Percentiles rank a stretch among this genome's conserved stretches.
phyloP scores from a whole-genome alignment of 2,888 invertebrate genomes.

The Gisinianus flammeolus region DNA sequence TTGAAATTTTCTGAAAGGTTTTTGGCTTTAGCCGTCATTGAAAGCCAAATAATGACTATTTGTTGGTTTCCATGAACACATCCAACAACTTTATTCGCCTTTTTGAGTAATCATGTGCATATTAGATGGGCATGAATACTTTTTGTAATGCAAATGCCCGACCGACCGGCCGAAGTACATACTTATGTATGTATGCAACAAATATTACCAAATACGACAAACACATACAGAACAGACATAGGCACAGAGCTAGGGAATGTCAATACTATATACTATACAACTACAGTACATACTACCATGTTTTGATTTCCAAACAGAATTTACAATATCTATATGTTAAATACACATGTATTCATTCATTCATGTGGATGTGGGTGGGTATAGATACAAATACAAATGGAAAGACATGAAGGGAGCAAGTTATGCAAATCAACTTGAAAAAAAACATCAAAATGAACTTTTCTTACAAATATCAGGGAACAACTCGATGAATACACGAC shows the following conservation, averaged over 20 bases:
- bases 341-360: too few relatives aligned
- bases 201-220: too few relatives aligned
- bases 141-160: constrained; percentile 26
- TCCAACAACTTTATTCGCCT: constrained; percentile 34
- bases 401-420: constrained; percentile 15
- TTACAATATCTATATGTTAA: too few relatives aligned
- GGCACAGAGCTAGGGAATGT: too few relatives aligned
- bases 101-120: constrained; percentile 20
- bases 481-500: constrained; percentile 3
- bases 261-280: too few relatives aligned
- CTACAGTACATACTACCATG: not conserved
- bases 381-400: too few relatives aligned
- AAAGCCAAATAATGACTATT: constrained; percentile 41
- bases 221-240: too few relatives aligned
- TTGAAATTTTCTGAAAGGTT: constrained; percentile 15
- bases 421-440: constrained; percentile 38
- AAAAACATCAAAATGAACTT: constrained; percentile 28
- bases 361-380: too few relatives aligned
- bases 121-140: constrained; percentile 15
- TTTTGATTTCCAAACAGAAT: too few relatives aligned
- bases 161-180: too few relatives aligned
- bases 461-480: not conserved
- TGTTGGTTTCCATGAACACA: constrained; percentile 25
- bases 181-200: not conserved
- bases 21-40: not conserved